Conservation (phyloP, 2,888 invertebrate species). For the Dusona sp. region DNA sequence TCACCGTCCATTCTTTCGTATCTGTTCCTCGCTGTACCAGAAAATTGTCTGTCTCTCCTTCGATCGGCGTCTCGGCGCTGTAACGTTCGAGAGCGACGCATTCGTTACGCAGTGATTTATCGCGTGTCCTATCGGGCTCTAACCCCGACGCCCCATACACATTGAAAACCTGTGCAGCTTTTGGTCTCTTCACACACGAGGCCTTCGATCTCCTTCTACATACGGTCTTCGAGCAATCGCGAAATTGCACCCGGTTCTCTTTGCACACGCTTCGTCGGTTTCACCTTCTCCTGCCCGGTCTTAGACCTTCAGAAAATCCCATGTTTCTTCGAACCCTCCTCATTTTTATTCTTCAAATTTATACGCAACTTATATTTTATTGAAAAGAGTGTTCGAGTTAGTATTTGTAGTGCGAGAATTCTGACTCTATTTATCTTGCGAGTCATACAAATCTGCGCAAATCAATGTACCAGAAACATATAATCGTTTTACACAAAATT, state of each 20-base stretch:
- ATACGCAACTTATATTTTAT: not conserved
- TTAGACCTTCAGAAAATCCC: not conserved
- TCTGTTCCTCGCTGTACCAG: conserved; percentile 13
- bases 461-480: not conserved
- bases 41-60: conserved; percentile 38
- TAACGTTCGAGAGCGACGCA: conserved; percentile 69
- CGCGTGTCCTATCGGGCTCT: conserved; percentile 60
- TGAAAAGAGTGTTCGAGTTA: not conserved
- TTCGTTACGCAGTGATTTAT: conserved; percentile 70
- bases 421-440: not conserved
- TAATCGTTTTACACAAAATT: not conserved
- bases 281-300: conserved; percentile 7
- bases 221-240: conserved; percentile 47
- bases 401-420: not conserved
- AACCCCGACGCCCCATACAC: conserved; percentile 58
- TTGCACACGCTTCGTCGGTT: not conserved
- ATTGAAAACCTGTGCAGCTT: not conserved
- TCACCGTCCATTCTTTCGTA: not conserved
- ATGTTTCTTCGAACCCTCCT: not conserved
- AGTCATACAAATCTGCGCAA: not conserved
- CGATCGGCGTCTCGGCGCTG: conserved; percentile 47
- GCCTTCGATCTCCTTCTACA: conserved; percentile 14
- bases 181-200: conserved; percentile 13
- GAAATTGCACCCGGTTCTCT: conserved; percentile 52
- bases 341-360: not conserved